Evolutionary conservation across 2,113 vertebrate genomes (phyloP).

Genomic region (Rutilus rutilus): DNA sequence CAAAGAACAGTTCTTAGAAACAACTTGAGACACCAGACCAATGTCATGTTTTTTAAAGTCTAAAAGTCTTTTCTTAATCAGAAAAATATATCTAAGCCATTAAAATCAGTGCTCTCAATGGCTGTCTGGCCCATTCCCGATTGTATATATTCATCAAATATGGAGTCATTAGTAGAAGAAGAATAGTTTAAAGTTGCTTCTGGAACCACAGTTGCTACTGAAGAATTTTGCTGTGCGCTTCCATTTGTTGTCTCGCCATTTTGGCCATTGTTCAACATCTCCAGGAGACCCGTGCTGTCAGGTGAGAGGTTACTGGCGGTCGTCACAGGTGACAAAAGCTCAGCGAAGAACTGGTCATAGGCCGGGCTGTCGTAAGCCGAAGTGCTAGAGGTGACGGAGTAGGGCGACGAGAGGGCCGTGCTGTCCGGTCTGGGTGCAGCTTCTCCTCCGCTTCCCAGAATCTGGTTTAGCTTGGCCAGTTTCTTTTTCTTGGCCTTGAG

Average conservation of each 20-base stretch:
- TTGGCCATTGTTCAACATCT: conserved; percentile 71
- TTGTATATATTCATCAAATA: conserved; percentile 83
- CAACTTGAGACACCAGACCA: background rate
- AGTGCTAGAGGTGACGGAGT: conserved; percentile 66
- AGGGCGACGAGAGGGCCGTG: conserved; percentile 66
- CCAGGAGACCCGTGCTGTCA: conserved; percentile 78
- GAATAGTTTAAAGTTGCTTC: conserved; percentile 50
- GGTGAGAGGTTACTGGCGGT: conserved; percentile 74
- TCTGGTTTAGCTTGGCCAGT: conserved; percentile 80
- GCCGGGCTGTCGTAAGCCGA: conserved; percentile 63
- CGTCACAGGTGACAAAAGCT: conserved; percentile 82
- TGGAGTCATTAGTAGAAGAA: conserved; percentile 70
- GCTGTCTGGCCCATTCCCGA: conserved; percentile 70
- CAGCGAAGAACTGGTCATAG: conserved; percentile 81
- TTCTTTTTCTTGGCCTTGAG: conserved; percentile 92
- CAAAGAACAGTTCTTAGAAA: background rate
- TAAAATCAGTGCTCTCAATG: conserved; percentile 77
- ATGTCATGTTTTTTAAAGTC: background rate
- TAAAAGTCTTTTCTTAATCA: conserved; percentile 54
- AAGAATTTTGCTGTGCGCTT: conserved; percentile 50
- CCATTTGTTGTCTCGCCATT: conserved; percentile 56
- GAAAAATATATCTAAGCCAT: conserved; percentile 84
- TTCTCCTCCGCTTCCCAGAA: conserved; percentile 64
- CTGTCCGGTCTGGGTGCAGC: conserved; percentile 73
- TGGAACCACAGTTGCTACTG: conserved; percentile 31